Conservation (phyloP, 1,140 invertebrate genomes). For the Ridgeia piscesae region DNA sequence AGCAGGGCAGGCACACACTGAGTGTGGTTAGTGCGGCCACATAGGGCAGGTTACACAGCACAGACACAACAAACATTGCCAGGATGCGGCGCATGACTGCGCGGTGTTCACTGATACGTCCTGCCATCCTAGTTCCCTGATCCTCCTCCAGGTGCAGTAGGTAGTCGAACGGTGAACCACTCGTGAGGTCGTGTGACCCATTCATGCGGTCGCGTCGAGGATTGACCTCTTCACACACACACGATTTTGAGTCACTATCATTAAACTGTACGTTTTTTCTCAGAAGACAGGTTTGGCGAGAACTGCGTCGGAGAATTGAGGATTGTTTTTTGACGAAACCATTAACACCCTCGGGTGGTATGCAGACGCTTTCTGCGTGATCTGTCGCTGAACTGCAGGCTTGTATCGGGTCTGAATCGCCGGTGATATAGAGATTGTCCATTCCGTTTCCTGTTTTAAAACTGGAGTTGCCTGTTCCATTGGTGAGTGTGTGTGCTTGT, state of each 20-base stretch:
- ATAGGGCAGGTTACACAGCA: conserved; percentile 40
- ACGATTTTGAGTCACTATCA: background rate
- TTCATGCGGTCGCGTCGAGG: background rate
- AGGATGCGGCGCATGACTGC: conserved; percentile 30
- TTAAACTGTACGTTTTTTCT: background rate
- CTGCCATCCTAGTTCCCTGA: background rate
- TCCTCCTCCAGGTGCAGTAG: background rate
- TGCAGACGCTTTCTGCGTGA: background rate
- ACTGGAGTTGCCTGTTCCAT: background rate
- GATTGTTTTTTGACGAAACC: background rate
- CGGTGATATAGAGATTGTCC: background rate
- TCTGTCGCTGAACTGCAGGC: background rate
- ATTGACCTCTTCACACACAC: background rate
- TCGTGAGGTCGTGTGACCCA: background rate
- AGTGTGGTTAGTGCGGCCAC: conserved; percentile 36
- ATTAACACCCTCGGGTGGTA: background rate
- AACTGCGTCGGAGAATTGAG: background rate
- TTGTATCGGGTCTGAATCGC: background rate
- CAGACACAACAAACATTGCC: conserved; percentile 40
- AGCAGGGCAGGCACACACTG: conserved; percentile 31
- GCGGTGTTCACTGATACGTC: conserved; percentile 15
- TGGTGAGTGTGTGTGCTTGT: background rate
- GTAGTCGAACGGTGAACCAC: background rate
- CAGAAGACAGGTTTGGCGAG: background rate
- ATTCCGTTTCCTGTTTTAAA: background rate